Evolutionary conservation across 1,140 invertebrate genomes (phyloP), one percentile per base, ranked within the genome.

Genomic region (Carposina sasakii): DNA sequence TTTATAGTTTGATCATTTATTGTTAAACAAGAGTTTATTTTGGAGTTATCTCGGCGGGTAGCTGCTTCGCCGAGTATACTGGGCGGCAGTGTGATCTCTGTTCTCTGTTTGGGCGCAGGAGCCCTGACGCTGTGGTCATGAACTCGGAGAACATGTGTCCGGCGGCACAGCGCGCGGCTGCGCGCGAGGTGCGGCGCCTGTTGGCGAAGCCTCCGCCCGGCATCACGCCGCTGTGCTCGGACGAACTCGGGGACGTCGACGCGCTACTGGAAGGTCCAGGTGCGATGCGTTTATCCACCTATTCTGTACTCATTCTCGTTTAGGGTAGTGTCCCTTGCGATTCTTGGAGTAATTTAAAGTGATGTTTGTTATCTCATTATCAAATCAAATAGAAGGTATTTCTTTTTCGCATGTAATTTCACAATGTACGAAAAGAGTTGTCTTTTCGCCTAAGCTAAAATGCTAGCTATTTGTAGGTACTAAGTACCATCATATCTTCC

Each of bases 141-240:
- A 20, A 20, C 17, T 78, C 76, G 54, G 78, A 82, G 61, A 82
- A 82, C 53, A 71, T 82, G 49, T 79, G 76, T 39, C 75, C 77
- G 51, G 75, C 77, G 52, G 72, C 73, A 40, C 49, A 76, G 56
- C 71, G 76, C 12, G 39, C 24, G 1, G 66, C 75, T 37, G 48
- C 63, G 52, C 71, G 69, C 5, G 74, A 79, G 53, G 44, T 79
- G 48, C 69, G 69, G 30, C 69, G 71, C 5, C 64, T 79, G 55
- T 71, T 68, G 24, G 69, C 66, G 10, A 50, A 55, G 17, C 77
- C 76, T 12, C 78, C 78, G 15, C 63, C 78, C 5, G 76, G 76
- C 57, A 54, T 78, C 34, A 76, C 74, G 53, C 48, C 78, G 42
- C 47, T 76, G 55, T 58, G 77, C 45, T 68, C 67, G 36, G 19